phyloP scores from a whole-genome alignment of 2,113 vertebrate species.

The Morone chrysops region DNA sequence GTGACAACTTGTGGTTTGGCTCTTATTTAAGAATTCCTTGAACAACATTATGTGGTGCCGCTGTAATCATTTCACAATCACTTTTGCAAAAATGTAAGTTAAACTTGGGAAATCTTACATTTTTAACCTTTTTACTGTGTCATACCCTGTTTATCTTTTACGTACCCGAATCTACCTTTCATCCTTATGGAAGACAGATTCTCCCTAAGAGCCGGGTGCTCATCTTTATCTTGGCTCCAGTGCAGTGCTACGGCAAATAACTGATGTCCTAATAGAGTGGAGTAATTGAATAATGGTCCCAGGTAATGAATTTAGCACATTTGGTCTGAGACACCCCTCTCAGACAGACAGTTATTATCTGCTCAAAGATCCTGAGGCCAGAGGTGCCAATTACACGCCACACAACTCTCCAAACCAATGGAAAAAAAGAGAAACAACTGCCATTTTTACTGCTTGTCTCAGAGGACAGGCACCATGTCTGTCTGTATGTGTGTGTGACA shows the following conservation, averaged over 20 bases:
- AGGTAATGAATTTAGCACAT: constrained; percentile 79
- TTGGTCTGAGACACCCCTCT: constrained; percentile 49
- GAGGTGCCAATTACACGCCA: constrained; percentile 71
- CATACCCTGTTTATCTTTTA: constrained; percentile 15
- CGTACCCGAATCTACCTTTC: constrained; percentile 7
- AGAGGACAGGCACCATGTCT: constrained; percentile 38
- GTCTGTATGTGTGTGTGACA: constrained; percentile 18
- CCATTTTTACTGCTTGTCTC: constrained; percentile 62
- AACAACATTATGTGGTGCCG: constrained; percentile 27
- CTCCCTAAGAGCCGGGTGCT: constrained; percentile 16
- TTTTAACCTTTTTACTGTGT: constrained; percentile 13
- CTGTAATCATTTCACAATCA: constrained; percentile 4
- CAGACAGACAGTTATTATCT: constrained; percentile 72
- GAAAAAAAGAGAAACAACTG: constrained; percentile 42
- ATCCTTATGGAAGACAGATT: constrained; percentile 2
- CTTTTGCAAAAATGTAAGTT: constrained; percentile 14
- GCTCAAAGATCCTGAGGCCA: constrained; percentile 70
- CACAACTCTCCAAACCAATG: constrained; percentile 61
- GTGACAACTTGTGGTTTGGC: constrained; percentile 46
- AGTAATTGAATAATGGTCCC: constrained; percentile 73
- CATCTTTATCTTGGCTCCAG: constrained; percentile 45
- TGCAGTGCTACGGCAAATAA: constrained; percentile 25
- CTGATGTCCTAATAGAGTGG: constrained; percentile 61
- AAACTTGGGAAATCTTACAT: background rate
- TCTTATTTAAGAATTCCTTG: constrained; percentile 37